Conservation (phyloP, 2,888 invertebrate genomes). For the Saturnia pavonia region DNA sequence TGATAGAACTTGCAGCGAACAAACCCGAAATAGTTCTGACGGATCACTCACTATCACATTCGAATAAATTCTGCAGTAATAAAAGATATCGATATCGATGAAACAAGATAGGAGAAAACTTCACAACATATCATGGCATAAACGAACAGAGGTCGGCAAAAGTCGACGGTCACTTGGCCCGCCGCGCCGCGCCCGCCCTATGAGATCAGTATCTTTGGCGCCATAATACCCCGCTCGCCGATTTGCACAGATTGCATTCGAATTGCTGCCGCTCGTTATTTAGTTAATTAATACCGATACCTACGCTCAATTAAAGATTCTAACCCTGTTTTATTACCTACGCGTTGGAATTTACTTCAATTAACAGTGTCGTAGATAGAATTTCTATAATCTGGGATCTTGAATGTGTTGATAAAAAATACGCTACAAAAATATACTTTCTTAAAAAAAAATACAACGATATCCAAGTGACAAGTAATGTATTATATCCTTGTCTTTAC, state of each 20-base stretch:
- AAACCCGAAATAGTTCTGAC: no score
- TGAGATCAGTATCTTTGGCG: slow-evolving; percentile 73
- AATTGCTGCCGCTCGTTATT: slow-evolving; percentile 56
- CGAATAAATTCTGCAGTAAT: no score
- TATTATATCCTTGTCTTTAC: no score
- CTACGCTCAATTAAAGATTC: slow-evolving; percentile 27
- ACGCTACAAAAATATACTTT: not conserved
- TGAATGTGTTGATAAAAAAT: not conserved
- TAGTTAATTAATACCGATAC: slow-evolving; percentile 54
- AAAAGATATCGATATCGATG: slow-evolving; percentile 32
- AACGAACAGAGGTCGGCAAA: slow-evolving; percentile 55
- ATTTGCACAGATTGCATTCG: slow-evolving; percentile 65
- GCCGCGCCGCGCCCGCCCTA: slow-evolving; percentile 48
- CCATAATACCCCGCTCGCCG: slow-evolving; percentile 59
- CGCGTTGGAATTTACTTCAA: slow-evolving; percentile 13
- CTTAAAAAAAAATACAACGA: not conserved
- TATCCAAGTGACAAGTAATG: no score
- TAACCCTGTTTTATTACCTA: slow-evolving; percentile 30
- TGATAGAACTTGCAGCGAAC: no score
- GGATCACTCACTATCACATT: no score
- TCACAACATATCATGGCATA: slow-evolving; percentile 4
- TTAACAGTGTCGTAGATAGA: slow-evolving; percentile 6
- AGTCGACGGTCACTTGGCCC: slow-evolving; percentile 63
- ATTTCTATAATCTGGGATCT: not conserved
- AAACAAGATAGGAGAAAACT: not conserved